Conservation (phyloP, 2,797 vertebrate genomes). For the Notolepis coatsorum region DNA sequence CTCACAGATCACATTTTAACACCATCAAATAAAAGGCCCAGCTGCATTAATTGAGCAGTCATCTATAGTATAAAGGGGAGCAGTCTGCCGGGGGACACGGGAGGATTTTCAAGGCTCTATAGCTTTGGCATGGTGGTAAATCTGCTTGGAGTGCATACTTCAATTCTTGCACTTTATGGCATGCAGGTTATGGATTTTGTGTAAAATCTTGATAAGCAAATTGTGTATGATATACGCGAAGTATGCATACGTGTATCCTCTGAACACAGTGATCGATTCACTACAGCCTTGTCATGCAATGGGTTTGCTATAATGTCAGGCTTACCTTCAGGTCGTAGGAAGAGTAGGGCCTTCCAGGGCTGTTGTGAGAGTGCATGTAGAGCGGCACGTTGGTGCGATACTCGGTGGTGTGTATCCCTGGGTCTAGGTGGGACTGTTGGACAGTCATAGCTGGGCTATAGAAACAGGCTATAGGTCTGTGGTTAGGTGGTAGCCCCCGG, state of each 20-base stretch:
- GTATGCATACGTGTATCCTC: not conserved
- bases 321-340: conserved; percentile 91
- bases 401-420: conserved; percentile 59
- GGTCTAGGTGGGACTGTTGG: conserved; percentile 72
- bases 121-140: conserved; percentile 30
- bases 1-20: conserved; percentile 60
- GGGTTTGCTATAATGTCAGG: conserved; percentile 1
- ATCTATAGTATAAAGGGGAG: conserved; percentile 38
- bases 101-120: conserved; percentile 4
- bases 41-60: conserved; percentile 49
- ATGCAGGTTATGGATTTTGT: conserved; percentile 32
- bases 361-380: conserved; percentile 87
- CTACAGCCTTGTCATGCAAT: conserved; percentile 22
- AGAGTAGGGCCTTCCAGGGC: conserved; percentile 84
- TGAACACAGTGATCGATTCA: not conserved
- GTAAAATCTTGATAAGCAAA: conserved; percentile 26
- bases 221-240: too few relatives aligned
- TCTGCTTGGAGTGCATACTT: not conserved
- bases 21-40: conserved; percentile 45
- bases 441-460: conserved; percentile 77
- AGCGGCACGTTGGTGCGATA: conserved; percentile 82
- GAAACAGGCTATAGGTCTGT: conserved; percentile 89
- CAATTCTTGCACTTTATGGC: conserved; percentile 25
- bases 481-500: conserved; percentile 75
- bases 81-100: conserved; percentile 9